Evolutionary conservation across 2,797 vertebrate species (phyloP), one percentile per base, ranked within the genome.

Genomic region (Sebastes diaconus): DNA sequence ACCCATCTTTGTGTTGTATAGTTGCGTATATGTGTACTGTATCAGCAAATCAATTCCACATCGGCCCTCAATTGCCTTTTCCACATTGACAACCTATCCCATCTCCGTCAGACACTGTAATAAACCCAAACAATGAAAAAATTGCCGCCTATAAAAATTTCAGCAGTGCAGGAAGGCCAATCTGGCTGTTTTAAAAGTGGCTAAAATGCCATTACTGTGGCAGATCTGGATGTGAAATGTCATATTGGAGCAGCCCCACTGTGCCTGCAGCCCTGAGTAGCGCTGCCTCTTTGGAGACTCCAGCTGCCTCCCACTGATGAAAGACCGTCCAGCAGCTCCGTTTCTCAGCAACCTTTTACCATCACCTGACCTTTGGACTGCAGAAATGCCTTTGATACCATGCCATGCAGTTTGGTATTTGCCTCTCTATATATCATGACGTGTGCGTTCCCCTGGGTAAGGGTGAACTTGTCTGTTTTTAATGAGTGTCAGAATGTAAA

Each of bases 151-250:
- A 91, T 94, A 91, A 93, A 92, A 90, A 79, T 90, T 91, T 93
- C 85, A 88, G 68, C 89, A 87, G 87, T 76, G 75, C 80, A 87
- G 68, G 83, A 92, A 84, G 93, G 93, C 86, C 89, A 87, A 86
- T 95, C 92, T 94, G 94, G 90, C 84, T 89, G 87, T 90, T 95
- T 94, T 94, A 92, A 95, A 95, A 95, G 95, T 94, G 93, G 82
- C 90, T 95, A 92, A 96, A 96, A 96, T 96, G 93, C 92, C 94
- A 96, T 94, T 95, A 93, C 88, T 92, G 93, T 93, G 87, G 92
- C 94, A 90, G 94, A 92, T 95, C 94, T 94, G 94, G 91, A 95
- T 95, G 95, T 94, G 94, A 96, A 96, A 96, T 96, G 95, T 95
- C 96, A 96, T 90, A 85, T 85, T 66, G 91, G 91, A 94, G 95